A percentile compares a stretch with the other conserved stretches of the same genome.
These are phyloP conservation scores for Drosophila asahinai DNA, from an alignment of 1,140 invertebrate genomes.

Conservation along the genomic window DNA sequence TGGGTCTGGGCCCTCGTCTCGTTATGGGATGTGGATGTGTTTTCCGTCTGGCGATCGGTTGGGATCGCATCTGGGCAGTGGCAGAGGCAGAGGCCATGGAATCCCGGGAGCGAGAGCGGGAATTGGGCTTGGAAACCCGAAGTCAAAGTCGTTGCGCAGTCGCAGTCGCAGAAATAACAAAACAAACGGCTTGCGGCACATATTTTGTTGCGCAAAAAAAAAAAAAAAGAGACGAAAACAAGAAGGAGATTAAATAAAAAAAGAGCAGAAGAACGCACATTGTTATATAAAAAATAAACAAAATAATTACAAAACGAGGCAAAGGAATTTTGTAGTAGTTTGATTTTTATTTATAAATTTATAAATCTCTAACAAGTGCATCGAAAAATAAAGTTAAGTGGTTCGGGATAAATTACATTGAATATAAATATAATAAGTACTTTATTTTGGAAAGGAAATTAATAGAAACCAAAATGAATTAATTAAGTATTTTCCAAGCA, in stretches of 20 bases:
- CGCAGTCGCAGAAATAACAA: constrained; percentile 53
- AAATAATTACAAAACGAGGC: constrained; percentile 43
- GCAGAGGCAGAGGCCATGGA: constrained; percentile 13
- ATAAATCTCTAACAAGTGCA: too few relatives aligned
- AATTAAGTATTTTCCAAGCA: not conserved
- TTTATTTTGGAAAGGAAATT: not conserved
- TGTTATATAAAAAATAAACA: constrained; percentile 17
- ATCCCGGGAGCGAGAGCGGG: constrained; percentile 13
- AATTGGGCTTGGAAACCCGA: constrained; percentile 10
- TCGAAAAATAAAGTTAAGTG: not conserved
- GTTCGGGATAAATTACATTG: not conserved
- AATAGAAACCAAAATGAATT: not conserved
- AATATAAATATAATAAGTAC: not conserved
- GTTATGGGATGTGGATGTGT: constrained; percentile 59
- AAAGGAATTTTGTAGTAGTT: constrained; percentile 5
- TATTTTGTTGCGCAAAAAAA: constrained; percentile 73
- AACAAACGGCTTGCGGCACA: constrained; percentile 58
- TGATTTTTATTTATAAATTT: too few relatives aligned
- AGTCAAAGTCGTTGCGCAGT: constrained; percentile 64
- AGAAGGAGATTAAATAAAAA: constrained; percentile 14
- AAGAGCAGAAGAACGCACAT: constrained; percentile 16
- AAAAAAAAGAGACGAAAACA: not conserved
- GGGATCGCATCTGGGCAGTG: constrained; percentile 26
- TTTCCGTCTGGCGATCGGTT: constrained; percentile 50
- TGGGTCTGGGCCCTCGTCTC: constrained; percentile 49